These are phyloP conservation scores for Philantomba maxwellii DNA, from an alignment of 2,113 vertebrate genomes.

Conservation along the genomic window DNA sequence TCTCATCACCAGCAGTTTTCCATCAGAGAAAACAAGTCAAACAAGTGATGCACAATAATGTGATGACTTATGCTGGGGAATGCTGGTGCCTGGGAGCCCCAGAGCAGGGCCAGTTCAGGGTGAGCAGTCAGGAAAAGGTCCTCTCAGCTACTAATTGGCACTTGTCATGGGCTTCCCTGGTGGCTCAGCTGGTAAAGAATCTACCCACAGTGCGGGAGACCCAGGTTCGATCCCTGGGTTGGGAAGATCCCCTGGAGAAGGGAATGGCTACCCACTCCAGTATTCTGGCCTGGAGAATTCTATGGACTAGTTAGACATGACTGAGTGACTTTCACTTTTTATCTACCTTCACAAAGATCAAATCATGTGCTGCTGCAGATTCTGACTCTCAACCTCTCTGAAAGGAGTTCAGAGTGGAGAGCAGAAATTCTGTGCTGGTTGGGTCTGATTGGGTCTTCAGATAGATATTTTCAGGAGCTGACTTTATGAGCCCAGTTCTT, in stretches of 20 bases:
- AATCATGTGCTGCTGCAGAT: background rate
- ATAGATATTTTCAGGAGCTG: background rate
- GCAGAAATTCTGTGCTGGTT: background rate
- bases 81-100: background rate
- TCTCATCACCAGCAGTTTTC: background rate
- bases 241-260: background rate
- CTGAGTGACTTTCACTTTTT: background rate
- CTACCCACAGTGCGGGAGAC: rapidly evolving
- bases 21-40: background rate
- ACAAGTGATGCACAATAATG: background rate
- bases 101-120: background rate
- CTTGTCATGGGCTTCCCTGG: background rate
- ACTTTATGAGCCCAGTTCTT: background rate
- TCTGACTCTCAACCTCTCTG: background rate
- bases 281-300: background rate
- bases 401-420: background rate
- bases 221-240: background rate
- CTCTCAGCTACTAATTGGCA: background rate
- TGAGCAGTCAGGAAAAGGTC: background rate
- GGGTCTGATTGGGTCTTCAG: background rate
- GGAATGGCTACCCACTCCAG: background rate
- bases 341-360: background rate
- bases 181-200: background rate
- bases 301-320: background rate
- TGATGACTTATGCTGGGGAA: background rate